These are phyloP conservation scores for Rissa tridactyla DNA, from an alignment of 2,113 vertebrate species.

Conservation along the genomic window DNA sequence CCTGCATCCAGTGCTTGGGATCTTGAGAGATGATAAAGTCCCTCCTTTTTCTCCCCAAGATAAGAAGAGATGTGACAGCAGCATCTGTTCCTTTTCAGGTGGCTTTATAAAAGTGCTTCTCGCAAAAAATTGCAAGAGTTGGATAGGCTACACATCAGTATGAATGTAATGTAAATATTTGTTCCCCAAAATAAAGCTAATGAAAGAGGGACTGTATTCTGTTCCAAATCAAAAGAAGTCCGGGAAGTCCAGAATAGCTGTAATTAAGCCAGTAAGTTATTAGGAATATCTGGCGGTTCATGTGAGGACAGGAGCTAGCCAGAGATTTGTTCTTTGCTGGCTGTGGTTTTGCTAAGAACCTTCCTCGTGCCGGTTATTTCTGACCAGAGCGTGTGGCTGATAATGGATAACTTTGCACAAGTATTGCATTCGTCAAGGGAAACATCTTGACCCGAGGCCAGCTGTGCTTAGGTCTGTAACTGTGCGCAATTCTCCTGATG, in stretches of 20 bases:
- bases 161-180: not conserved
- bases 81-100: not conserved
- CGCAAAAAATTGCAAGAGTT: not conserved
- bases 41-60: not conserved
- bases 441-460: not conserved
- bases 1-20: not conserved
- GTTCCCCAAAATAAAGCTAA: not conserved
- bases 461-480: not conserved
- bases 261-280: conserved; percentile 11
- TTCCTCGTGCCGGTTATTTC: not conserved
- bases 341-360: not conserved
- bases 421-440: not conserved
- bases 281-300: not conserved
- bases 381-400: not conserved
- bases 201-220: not conserved
- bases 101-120: not conserved
- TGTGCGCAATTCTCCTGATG: not conserved
- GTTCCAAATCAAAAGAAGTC: not conserved
- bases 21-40: not conserved
- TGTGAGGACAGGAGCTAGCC: not conserved
- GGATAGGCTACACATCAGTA: not conserved
- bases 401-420: not conserved
- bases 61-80: not conserved
- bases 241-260: not conserved
- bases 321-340: not conserved